Conservation (phyloP, 2,888 invertebrate genomes). For the Macrophya annulata region DNA sequence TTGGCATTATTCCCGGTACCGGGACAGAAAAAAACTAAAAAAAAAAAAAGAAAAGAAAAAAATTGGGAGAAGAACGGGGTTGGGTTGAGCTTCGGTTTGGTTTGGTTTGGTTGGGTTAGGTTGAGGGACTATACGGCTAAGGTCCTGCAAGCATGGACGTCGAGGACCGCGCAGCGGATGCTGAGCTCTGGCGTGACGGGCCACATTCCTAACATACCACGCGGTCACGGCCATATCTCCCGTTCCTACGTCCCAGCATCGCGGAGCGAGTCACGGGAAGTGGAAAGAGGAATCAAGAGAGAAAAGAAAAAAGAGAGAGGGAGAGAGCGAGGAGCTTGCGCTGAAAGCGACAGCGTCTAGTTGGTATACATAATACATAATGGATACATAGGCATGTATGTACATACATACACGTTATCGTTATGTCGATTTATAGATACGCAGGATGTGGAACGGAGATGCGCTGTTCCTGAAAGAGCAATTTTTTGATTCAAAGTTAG, state of each 20-base stretch:
- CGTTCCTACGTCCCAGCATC: constrained; percentile 70
- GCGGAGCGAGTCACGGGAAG: constrained; percentile 17
- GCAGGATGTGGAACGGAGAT: no score
- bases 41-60: constrained; percentile 54
- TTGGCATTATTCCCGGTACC: constrained; percentile 48
- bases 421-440: not conserved
- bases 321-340: not conserved
- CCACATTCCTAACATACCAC: constrained; percentile 77
- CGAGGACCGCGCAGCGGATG: constrained; percentile 58
- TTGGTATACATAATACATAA: not conserved
- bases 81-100: constrained; percentile 25
- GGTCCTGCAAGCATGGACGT: constrained; percentile 38
- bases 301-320: not conserved
- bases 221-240: constrained; percentile 79
- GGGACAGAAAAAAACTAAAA: constrained; percentile 23
- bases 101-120: constrained; percentile 49
- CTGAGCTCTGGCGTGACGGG: constrained; percentile 76
- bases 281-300: not conserved
- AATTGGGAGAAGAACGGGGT: not conserved
- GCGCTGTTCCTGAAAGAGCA: not conserved
- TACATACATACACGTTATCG: not conserved
- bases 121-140: constrained; percentile 41
- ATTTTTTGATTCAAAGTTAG: not conserved
- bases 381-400: not conserved
- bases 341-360: constrained; percentile 47